A percentile compares a stretch with the other conserved stretches of the same genome.
Evolutionary conservation across 2,113 vertebrate species (phyloP).

Genomic region (Lophius piscatorius): DNA sequence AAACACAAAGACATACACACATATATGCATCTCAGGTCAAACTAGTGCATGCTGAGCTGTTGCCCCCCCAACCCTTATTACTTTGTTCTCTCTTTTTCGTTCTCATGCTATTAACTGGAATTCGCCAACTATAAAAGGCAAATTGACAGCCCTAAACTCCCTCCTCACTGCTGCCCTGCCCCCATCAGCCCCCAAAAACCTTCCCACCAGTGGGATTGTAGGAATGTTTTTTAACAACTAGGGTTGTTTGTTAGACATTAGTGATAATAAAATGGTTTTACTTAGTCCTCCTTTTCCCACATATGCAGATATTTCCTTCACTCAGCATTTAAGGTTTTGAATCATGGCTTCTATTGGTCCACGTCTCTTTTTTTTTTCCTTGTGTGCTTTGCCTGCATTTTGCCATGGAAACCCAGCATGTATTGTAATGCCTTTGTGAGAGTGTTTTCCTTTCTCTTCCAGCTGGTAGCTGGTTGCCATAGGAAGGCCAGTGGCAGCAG

Average conservation of each 20-base stretch:
- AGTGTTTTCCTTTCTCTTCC: slow-evolving; percentile 48
- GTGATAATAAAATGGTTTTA: slow-evolving; percentile 35
- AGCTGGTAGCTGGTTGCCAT: slow-evolving; percentile 69
- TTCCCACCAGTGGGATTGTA: slow-evolving; percentile 32
- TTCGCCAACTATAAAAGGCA: slow-evolving; percentile 66
- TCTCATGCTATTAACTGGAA: slow-evolving; percentile 37
- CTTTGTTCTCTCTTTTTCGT: slow-evolving; percentile 22
- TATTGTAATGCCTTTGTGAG: slow-evolving; percentile 74
- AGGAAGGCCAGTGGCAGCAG: slow-evolving; percentile 44
- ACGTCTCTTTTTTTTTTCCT: slow-evolving; percentile 17
- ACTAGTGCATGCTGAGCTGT: no score
- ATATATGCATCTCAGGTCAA: not conserved
- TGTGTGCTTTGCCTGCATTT: slow-evolving; percentile 61
- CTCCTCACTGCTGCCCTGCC: slow-evolving; percentile 43
- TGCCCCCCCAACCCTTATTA: slow-evolving; percentile 26
- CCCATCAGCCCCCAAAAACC: slow-evolving; percentile 58
- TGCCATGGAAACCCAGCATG: slow-evolving; percentile 78
- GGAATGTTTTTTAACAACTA: slow-evolving; percentile 54
- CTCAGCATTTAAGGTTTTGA: slow-evolving; percentile 41
- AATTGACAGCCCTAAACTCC: slow-evolving; percentile 52
- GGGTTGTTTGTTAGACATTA: no score
- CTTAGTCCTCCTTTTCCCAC: slow-evolving; percentile 28
- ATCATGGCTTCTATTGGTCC: slow-evolving; percentile 60
- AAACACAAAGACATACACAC: not conserved
- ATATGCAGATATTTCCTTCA: slow-evolving; percentile 30